Conservation (phyloP, 2,888 invertebrate species). For the Eledone cirrhosa region DNA sequence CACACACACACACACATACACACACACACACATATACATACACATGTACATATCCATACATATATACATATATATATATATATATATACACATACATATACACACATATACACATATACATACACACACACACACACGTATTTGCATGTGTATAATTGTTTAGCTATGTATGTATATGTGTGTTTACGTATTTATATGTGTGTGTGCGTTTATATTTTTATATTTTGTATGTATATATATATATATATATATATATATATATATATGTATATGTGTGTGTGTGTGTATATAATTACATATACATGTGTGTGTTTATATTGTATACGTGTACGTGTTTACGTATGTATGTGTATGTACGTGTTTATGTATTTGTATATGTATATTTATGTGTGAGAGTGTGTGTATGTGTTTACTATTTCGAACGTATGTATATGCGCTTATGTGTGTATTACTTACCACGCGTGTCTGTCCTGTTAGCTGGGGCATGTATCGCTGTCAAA, state of each 20-base stretch:
- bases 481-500: no score
- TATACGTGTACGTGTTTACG: background rate
- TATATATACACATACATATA: slow-evolving; percentile 30
- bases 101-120: slow-evolving; percentile 7
- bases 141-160: no score
- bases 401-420: background rate
- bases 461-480: no score
- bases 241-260: background rate
- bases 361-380: background rate
- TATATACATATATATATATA: slow-evolving; percentile 28
- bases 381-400: background rate
- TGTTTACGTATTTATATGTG: background rate
- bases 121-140: background rate
- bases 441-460: no score
- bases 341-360: background rate
- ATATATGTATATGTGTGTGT: background rate
- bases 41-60: slow-evolving; percentile 27
- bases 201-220: background rate
- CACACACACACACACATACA: background rate
- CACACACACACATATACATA: slow-evolving; percentile 29
- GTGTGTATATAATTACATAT: background rate
- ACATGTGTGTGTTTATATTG: background rate
- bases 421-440: no score
- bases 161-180: no score
- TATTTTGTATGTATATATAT: background rate